Conservation (phyloP, 2,888 invertebrate species). For the Abrostola tripartita region DNA sequence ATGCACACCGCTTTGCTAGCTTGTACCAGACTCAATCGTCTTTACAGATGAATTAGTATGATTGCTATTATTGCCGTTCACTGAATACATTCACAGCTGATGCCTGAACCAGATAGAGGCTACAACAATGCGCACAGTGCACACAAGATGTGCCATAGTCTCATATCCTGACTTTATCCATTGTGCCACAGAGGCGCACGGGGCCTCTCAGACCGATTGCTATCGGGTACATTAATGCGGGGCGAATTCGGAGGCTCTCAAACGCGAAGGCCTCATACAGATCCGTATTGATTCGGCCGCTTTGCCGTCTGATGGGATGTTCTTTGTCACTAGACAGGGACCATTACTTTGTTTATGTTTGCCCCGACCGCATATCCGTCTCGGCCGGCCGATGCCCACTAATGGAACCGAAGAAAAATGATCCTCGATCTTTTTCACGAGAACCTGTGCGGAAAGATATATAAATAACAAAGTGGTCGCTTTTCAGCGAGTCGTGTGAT, state of each 20-base stretch:
- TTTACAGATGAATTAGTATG: conserved; percentile 50
- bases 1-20: conserved; percentile 27
- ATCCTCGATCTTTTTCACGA: conserved; percentile 70
- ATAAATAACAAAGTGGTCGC: conserved; percentile 72
- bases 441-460: conserved; percentile 61
- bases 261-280: conserved; percentile 38
- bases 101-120: conserved; percentile 35
- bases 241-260: conserved; percentile 37
- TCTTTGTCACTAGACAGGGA: conserved; percentile 76
- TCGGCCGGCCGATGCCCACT: conserved; percentile 73
- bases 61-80: conserved; percentile 48
- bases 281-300: conserved; percentile 70
- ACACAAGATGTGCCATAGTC: conserved; percentile 53
- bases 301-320: conserved; percentile 70
- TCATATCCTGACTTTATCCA: conserved; percentile 58
- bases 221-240: conserved; percentile 58
- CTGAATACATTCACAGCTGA: conserved; percentile 32
- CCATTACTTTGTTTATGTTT: conserved; percentile 82
- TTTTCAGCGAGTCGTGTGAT: conserved; percentile 75
- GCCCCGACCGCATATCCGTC: conserved; percentile 72
- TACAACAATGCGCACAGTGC: conserved; percentile 50
- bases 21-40: conserved; percentile 20
- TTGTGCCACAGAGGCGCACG: conserved; percentile 35
- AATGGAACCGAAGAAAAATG: conserved; percentile 80
- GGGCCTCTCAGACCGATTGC: conserved; percentile 42